phyloP scores from a whole-genome alignment of 1,140 invertebrate genomes.

The Eubasilissa regina region DNA sequence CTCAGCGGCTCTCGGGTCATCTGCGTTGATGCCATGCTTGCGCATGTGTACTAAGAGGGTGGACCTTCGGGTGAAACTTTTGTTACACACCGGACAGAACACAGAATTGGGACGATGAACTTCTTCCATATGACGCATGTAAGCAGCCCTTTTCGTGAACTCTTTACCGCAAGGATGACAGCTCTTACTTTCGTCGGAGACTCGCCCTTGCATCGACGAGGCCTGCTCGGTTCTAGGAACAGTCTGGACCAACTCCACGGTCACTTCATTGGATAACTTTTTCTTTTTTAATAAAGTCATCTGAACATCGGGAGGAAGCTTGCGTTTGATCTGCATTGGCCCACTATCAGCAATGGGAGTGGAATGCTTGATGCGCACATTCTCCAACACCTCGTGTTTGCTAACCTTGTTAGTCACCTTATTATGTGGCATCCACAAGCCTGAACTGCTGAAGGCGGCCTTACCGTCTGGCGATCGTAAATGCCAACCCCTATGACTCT shows the following conservation, averaged over 20 bases:
- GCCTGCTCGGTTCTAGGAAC: slow-evolving; percentile 58
- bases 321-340: slow-evolving; percentile 64
- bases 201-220: not conserved
- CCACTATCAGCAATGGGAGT: slow-evolving; percentile 61
- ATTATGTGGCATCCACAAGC: slow-evolving; percentile 72
- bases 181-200: slow-evolving; percentile 68
- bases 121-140: slow-evolving; percentile 74
- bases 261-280: slow-evolving; percentile 68
- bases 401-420: slow-evolving; percentile 71
- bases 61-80: slow-evolving; percentile 72
- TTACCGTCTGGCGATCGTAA: slow-evolving; percentile 72
- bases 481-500: slow-evolving; percentile 77
- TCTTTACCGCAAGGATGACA: slow-evolving; percentile 75
- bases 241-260: slow-evolving; percentile 63
- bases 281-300: slow-evolving; percentile 71
- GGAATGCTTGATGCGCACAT: slow-evolving; percentile 53
- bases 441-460: slow-evolving; percentile 70
- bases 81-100: slow-evolving; percentile 72
- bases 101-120: slow-evolving; percentile 66
- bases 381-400: slow-evolving; percentile 70
- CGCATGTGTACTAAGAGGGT: slow-evolving; percentile 72
- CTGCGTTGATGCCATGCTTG: slow-evolving; percentile 64
- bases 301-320: slow-evolving; percentile 70
- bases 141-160: slow-evolving; percentile 72
- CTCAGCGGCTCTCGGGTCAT: slow-evolving; percentile 61